A percentile compares a stretch with the other conserved stretches of the same genome.
These are phyloP conservation scores for Otolemur crassicaudatus DNA, from an alignment of 2,797 vertebrate species.

Conservation along the genomic window DNA sequence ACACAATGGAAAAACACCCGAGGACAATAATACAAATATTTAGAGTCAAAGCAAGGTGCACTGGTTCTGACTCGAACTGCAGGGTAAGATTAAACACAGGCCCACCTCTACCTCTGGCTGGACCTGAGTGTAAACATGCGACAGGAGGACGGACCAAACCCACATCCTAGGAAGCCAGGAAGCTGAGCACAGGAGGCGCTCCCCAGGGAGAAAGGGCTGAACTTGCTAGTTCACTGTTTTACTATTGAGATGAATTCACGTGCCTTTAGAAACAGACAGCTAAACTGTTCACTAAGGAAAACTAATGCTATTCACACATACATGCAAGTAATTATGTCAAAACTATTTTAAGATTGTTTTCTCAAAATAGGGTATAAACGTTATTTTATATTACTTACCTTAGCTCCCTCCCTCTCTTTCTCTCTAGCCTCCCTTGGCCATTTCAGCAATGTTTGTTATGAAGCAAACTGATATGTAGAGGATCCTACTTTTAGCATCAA, in stretches of 20 bases:
- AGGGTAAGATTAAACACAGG: background rate
- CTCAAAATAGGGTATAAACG: background rate
- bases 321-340: background rate
- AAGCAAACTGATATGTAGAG: conserved; percentile 43
- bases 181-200: background rate
- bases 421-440: background rate
- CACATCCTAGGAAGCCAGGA: background rate
- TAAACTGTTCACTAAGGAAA: background rate
- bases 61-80: background rate
- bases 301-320: background rate
- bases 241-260: background rate
- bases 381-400: background rate
- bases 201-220: background rate
- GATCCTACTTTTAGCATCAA: conserved; percentile 49
- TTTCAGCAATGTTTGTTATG: background rate
- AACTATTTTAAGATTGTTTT: background rate
- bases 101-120: too few relatives aligned
- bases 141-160: background rate
- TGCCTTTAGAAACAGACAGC: background rate
- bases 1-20: background rate
- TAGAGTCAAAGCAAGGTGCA: background rate
- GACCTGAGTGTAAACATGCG: background rate
- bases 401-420: background rate
- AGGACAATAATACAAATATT: background rate
- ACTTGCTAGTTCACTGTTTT: background rate